Percentiles rank a stretch among this genome's conserved stretches.
These are phyloP conservation scores for Hermetia illucens DNA, from an alignment of 1,140 invertebrate genomes.

Conservation along the genomic window DNA sequence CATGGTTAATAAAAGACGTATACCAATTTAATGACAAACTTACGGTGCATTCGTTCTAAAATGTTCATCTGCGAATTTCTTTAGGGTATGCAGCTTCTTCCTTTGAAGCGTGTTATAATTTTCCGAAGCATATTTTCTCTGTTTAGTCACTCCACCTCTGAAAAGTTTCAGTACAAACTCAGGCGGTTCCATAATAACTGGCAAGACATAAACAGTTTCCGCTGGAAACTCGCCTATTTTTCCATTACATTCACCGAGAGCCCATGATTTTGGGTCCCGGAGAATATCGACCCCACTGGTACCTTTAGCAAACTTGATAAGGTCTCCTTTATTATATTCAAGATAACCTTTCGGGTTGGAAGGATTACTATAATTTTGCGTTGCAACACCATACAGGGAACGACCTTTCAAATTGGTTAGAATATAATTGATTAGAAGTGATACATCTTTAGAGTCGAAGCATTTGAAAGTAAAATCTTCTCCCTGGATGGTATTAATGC, in stretches of 20 bases:
- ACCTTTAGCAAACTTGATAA: slow-evolving; percentile 65
- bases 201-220: slow-evolving; percentile 76
- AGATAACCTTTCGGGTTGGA: slow-evolving; percentile 39
- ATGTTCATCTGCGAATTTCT: slow-evolving; percentile 67
- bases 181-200: slow-evolving; percentile 65
- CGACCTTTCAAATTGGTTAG: slow-evolving; percentile 75
- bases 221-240: slow-evolving; percentile 71
- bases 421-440: slow-evolving; percentile 68
- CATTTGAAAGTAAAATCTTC: slow-evolving; percentile 86
- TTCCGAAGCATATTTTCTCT: slow-evolving; percentile 26
- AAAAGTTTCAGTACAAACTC: slow-evolving; percentile 38
- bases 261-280: slow-evolving; percentile 49
- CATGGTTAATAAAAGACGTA: not conserved
- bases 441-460: slow-evolving; percentile 75
- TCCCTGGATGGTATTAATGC: slow-evolving; percentile 64
- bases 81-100: slow-evolving; percentile 62
- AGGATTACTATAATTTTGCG: slow-evolving; percentile 32
- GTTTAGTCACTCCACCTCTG: slow-evolving; percentile 37
- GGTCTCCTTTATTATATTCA: slow-evolving; percentile 62
- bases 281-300: slow-evolving; percentile 53
- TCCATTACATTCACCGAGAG: slow-evolving; percentile 51
- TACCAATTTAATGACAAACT: not conserved
- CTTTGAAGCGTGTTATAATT: slow-evolving; percentile 40
- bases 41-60: slow-evolving; percentile 45
- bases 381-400: slow-evolving; percentile 70